phyloP scores from a whole-genome alignment of 2,888 invertebrate genomes.

The Hanleya hanleyi region DNA sequence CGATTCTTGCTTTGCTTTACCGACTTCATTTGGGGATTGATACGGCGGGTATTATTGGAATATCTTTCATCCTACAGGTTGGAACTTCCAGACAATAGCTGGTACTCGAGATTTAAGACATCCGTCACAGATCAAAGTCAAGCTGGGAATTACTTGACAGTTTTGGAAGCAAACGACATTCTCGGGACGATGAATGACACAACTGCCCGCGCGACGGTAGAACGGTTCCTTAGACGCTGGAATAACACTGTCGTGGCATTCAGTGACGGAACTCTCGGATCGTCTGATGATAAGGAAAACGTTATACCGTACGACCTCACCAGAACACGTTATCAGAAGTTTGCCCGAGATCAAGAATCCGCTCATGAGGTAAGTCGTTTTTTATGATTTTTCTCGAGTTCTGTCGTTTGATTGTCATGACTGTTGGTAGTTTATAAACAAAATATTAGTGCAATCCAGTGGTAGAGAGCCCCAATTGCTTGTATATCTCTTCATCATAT shows the following conservation, averaged over 20 bases:
- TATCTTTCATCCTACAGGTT: no score
- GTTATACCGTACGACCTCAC: constrained; percentile 25
- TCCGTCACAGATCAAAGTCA: constrained; percentile 32
- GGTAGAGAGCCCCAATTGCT: no score
- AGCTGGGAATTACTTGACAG: constrained; percentile 20
- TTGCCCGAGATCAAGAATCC: constrained; percentile 18
- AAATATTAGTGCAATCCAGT: no score
- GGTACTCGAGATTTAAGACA: constrained; percentile 32
- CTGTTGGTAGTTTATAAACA: no score
- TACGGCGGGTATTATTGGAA: no score
- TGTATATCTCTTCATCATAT: no score
- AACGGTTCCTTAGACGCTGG: constrained; percentile 35
- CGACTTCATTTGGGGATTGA: no score
- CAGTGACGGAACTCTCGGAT: constrained; percentile 30
- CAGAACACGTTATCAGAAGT: constrained; percentile 19
- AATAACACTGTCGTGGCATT: constrained; percentile 42
- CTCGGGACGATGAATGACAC: constrained; percentile 14
- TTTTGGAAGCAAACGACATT: constrained; percentile 17
- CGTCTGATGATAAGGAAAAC: neutral
- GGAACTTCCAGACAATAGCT: constrained; percentile 20
- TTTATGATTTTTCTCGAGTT: no score
- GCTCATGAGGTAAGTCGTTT: constrained; percentile 26
- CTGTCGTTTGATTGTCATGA: no score
- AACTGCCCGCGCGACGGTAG: constrained; percentile 16
- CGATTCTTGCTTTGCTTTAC: no score